Conservation (phyloP, 2,797 vertebrate species). For the Microctenopoma steveboyesi region DNA sequence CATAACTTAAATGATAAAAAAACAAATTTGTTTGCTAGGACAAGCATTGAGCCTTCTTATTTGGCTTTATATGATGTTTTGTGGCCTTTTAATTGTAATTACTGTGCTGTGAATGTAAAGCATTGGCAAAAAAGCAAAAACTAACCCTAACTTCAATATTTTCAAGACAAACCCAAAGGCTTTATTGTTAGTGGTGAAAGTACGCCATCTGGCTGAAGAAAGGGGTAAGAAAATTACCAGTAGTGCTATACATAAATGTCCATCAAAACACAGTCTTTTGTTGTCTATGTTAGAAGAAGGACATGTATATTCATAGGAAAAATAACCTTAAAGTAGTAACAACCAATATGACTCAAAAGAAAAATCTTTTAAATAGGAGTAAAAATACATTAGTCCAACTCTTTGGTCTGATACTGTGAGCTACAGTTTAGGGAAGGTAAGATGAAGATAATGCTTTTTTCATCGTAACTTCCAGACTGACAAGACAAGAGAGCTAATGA, state of each 20-base stretch:
- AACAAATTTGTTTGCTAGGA: constrained; percentile 29
- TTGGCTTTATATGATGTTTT: constrained; percentile 61
- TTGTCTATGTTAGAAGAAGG: not conserved
- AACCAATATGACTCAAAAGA: not conserved
- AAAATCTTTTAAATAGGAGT: not conserved
- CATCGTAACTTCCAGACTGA: not conserved
- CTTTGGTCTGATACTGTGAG: not conserved
- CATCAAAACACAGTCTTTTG: not conserved
- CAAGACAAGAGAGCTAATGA: not conserved
- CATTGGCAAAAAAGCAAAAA: constrained; percentile 58
- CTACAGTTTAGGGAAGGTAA: not conserved
- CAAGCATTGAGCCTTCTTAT: constrained; percentile 47
- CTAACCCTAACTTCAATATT: constrained; percentile 51
- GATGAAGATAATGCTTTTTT: not conserved
- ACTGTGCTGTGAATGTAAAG: constrained; percentile 50
- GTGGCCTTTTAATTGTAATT: constrained; percentile 48
- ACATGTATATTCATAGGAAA: not conserved
- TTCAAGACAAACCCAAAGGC: constrained; percentile 61
- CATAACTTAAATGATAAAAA: not conserved
- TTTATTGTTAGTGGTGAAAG: constrained; percentile 69
- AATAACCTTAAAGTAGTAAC: not conserved
- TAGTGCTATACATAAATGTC: not conserved
- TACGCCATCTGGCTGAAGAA: constrained; percentile 76
- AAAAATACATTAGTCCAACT: not conserved
- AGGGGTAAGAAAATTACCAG: not conserved